A percentile compares a stretch with the other conserved stretches of the same genome.
Evolutionary conservation across 2,113 vertebrate species (phyloP).

Genomic region (Lathamus discolor): DNA sequence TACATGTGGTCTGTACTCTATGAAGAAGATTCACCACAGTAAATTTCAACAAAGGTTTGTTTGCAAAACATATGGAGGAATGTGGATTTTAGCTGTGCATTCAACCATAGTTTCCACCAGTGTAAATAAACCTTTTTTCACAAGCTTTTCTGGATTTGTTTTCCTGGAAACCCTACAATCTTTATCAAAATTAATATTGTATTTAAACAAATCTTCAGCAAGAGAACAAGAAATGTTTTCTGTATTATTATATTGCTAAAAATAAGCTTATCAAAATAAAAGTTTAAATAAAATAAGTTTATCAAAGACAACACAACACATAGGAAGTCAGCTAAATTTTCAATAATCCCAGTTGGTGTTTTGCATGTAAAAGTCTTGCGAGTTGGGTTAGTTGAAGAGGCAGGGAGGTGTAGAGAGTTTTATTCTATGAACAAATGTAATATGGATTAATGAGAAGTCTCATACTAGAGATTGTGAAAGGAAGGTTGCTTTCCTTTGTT

Average conservation of each 20-base stretch:
- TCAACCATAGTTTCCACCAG: background rate
- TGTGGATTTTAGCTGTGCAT: background rate
- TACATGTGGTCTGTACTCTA: background rate
- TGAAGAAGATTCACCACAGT: background rate
- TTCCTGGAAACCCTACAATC: background rate
- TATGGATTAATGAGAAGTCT: background rate
- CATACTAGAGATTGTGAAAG: background rate
- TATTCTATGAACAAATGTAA: background rate
- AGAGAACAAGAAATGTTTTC: background rate
- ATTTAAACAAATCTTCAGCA: background rate
- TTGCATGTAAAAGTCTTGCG: background rate
- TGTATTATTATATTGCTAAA: background rate
- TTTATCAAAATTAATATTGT: background rate
- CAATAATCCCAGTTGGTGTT: background rate
- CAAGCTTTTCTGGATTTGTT: background rate
- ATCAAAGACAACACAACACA: background rate
- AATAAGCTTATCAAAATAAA: too few relatives aligned
- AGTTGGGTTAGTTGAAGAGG: background rate
- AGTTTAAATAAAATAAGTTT: background rate
- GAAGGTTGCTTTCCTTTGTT: background rate
- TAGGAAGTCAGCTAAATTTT: background rate
- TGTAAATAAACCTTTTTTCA: background rate
- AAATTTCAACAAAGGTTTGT: background rate
- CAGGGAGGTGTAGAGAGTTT: fast-evolving
- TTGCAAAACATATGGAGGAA: background rate